phyloP scores from a whole-genome alignment of 2,797 vertebrate genomes.

The Betta splendens region DNA sequence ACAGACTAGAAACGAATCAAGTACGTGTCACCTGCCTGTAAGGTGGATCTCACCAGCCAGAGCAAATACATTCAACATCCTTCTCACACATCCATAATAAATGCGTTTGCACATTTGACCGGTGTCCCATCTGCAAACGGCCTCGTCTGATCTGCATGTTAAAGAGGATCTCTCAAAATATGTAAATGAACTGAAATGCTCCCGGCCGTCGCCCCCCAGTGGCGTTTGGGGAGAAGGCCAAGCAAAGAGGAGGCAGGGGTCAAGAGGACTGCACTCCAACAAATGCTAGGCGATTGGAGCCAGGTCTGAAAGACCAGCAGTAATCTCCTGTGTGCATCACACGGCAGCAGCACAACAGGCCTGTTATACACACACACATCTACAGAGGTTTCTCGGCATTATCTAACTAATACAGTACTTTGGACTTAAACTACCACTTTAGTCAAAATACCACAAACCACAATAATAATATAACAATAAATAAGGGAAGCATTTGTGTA shows the following conservation, averaged over 20 bases:
- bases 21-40: slow-evolving; percentile 18
- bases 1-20: slow-evolving; percentile 29
- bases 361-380: too few relatives aligned
- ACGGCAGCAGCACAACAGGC: slow-evolving; percentile 6
- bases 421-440: too few relatives aligned
- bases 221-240: slow-evolving; percentile 29
- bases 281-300: slow-evolving; percentile 17
- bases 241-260: slow-evolving; percentile 24
- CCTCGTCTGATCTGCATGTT: slow-evolving; percentile 64
- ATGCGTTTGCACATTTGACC: not conserved
- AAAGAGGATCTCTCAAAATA: slow-evolving; percentile 50
- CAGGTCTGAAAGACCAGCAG: slow-evolving; percentile 23
- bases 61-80: too few relatives aligned
- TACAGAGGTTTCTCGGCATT: too few relatives aligned
- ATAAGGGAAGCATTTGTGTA: slow-evolving; percentile 23
- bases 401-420: too few relatives aligned
- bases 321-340: slow-evolving; percentile 11
- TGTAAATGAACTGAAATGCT: slow-evolving; percentile 42
- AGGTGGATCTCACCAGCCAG: too few relatives aligned
- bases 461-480: slow-evolving; percentile 2
- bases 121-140: slow-evolving; percentile 28
- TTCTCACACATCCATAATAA: slow-evolving; percentile 21
- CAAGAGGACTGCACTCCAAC: slow-evolving; percentile 20
- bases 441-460: not conserved
- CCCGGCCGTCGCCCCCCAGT: slow-evolving; percentile 21